Conservation (phyloP, 2,113 vertebrate genomes). For the Anthoscopus minutus region DNA sequence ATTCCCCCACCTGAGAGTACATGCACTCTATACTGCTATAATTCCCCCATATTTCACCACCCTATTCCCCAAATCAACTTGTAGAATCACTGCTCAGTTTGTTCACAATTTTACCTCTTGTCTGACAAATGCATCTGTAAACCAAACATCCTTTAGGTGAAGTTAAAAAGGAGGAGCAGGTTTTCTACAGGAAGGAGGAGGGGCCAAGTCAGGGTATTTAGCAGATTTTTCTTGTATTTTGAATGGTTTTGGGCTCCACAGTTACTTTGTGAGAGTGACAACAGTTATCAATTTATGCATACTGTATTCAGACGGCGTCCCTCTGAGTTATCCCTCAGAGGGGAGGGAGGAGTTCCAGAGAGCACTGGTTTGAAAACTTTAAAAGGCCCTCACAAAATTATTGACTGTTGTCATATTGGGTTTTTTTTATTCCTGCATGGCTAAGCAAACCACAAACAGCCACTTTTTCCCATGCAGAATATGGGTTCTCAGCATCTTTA, state of each 20-base stretch:
- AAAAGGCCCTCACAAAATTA: neutral
- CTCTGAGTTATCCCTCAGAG: neutral
- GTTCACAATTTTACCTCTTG: neutral
- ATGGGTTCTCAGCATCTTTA: neutral
- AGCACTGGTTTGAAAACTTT: neutral
- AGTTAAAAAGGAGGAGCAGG: neutral
- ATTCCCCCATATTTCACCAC: neutral
- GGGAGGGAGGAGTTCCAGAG: neutral
- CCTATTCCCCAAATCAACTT: neutral
- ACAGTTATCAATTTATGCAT: neutral
- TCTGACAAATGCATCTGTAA: rapidly evolving
- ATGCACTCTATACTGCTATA: neutral
- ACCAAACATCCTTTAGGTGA: neutral
- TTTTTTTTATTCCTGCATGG: neutral
- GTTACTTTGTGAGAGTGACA: neutral
- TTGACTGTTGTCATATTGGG: no score
- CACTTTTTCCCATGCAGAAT: neutral
- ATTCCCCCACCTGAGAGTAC: neutral
- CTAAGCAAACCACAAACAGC: neutral
- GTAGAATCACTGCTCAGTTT: no score
- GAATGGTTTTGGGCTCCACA: neutral
- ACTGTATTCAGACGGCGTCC: neutral
- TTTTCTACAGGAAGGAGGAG: neutral
- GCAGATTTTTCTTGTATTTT: neutral
- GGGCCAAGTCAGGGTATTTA: neutral